Evolutionary conservation across 92 coral and sea anemone genomes (phyloP).

Genomic region (Hydrozoanthus gracilis): DNA sequence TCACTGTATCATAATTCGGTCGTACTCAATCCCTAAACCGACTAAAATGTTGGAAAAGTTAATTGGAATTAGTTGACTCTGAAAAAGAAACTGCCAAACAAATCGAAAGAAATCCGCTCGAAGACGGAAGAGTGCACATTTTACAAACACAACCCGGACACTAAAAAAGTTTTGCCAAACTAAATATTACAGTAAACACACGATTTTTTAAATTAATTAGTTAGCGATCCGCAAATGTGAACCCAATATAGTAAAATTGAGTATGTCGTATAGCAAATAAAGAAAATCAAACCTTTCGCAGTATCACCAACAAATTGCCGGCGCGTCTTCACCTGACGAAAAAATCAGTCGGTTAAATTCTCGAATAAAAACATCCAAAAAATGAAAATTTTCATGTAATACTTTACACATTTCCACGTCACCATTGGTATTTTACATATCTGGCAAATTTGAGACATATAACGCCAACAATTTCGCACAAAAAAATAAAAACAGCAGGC

Average conservation of each 20-base stretch:
- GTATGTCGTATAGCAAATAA: background rate
- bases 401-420: background rate
- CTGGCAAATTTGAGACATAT: background rate
- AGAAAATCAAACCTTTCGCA: conserved; percentile 1
- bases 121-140: conserved; percentile 14
- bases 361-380: background rate
- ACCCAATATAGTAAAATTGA: background rate
- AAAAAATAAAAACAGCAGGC: background rate
- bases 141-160: conserved; percentile 8
- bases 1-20: background rate
- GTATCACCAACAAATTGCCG: conserved; percentile 5
- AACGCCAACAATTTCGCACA: background rate
- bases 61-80: background rate
- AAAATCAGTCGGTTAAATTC: conserved; percentile 16
- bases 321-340: conserved; percentile 19
- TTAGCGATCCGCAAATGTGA: background rate
- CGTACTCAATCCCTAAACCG: background rate
- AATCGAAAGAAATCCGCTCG: conserved; percentile 14
- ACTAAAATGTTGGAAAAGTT: background rate
- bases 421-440: background rate
- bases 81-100: background rate
- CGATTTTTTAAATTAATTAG: background rate
- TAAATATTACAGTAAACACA: conserved; percentile 5
- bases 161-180: conserved; percentile 9
- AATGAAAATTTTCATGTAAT: background rate